Conservation (phyloP, 2,113 vertebrate genomes). For the Oreotrochilus melanogaster region DNA sequence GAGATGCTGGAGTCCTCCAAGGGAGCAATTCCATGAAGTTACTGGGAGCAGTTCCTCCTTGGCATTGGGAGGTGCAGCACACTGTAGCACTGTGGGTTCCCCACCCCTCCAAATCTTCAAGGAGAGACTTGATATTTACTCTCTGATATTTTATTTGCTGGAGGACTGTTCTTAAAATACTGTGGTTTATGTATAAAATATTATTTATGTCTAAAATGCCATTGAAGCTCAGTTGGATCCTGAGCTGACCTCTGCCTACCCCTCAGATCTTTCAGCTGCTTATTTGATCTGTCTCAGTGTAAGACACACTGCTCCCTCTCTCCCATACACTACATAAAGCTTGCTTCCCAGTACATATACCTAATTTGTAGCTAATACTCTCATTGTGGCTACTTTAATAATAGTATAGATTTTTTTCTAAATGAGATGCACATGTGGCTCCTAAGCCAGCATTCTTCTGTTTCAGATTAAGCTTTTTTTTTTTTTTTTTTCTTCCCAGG, state of each 20-base stretch:
- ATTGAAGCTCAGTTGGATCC: background rate
- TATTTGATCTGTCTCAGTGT: background rate
- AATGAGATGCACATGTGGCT: constrained; percentile 61
- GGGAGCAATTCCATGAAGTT: background rate
- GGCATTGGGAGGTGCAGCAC: background rate
- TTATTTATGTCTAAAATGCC: background rate
- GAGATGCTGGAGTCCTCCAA: background rate
- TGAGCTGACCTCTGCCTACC: constrained; percentile 25
- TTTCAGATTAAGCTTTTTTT: constrained; percentile 24
- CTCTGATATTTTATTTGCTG: background rate
- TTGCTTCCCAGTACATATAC: constrained; percentile 24
- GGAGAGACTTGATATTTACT: background rate
- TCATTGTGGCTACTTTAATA: constrained; percentile 66
- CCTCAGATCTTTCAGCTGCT: background rate
- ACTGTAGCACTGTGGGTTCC: background rate
- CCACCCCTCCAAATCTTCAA: background rate
- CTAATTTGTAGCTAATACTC: constrained; percentile 69
- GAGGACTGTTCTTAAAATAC: constrained; percentile 10
- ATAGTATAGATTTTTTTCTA: constrained; percentile 26
- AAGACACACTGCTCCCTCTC: background rate
- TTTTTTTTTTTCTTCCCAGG: background rate
- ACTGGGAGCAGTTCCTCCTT: background rate
- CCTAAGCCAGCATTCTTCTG: constrained; percentile 21
- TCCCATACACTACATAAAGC: background rate
- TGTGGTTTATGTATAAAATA: constrained; percentile 4